These are phyloP conservation scores for Apeira syringaria DNA, from an alignment of 2,888 invertebrate genomes.

Conservation along the genomic window DNA sequence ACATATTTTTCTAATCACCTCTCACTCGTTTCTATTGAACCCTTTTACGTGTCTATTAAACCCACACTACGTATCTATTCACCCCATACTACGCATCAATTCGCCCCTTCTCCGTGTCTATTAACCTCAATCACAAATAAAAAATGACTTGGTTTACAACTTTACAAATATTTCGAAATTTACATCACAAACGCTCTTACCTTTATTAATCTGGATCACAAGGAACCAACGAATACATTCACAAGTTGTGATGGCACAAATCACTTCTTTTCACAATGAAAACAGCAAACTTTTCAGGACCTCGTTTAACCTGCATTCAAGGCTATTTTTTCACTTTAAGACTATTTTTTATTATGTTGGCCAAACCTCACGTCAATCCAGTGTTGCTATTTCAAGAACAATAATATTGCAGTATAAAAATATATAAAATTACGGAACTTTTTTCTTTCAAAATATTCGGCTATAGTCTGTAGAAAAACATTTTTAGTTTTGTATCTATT, in stretches of 20 bases:
- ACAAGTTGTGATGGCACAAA: slow-evolving; percentile 12
- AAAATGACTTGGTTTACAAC: slow-evolving; percentile 15
- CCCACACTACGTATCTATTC: slow-evolving; percentile 11
- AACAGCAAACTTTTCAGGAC: slow-evolving; percentile 4
- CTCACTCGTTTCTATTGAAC: slow-evolving; percentile 13
- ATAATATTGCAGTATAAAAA: no score
- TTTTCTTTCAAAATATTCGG: no score
- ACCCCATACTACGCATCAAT: slow-evolving; percentile 14
- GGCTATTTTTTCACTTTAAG: no score
- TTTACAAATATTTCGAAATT: slow-evolving; percentile 10
- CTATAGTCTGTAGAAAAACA: no score
- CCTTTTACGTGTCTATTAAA: slow-evolving; percentile 12
- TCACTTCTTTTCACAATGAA: slow-evolving; percentile 14
- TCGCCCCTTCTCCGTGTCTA: slow-evolving; percentile 13
- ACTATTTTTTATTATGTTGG: no score
- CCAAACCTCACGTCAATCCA: no score
- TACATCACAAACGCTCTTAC: slow-evolving; percentile 12
- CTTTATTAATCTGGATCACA: slow-evolving; percentile 15
- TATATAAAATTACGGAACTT: no score
- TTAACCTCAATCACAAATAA: slow-evolving; percentile 15
- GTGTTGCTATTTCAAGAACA: no score
- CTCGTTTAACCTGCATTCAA: no score
- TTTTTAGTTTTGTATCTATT: no score
- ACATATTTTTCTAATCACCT: slow-evolving; percentile 12
- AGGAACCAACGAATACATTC: slow-evolving; percentile 11